phyloP scores from a whole-genome alignment of 2,113 vertebrate species.

The Mirza zaza region DNA sequence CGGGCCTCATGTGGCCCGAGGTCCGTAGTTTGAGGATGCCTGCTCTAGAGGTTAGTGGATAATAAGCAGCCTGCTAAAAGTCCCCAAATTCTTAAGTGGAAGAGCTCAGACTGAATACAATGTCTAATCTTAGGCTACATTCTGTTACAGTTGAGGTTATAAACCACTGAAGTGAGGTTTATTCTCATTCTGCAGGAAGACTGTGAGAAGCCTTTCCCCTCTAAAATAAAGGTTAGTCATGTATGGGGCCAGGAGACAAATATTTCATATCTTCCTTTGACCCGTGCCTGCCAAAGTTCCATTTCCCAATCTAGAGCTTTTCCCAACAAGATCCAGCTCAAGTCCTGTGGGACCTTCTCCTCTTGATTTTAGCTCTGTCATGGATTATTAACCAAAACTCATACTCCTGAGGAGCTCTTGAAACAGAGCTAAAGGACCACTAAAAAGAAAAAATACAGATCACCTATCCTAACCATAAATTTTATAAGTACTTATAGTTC shows the following conservation, averaged over 20 bases:
- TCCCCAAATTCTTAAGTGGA: background rate
- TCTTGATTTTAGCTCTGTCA: constrained; percentile 24
- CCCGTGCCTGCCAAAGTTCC: constrained; percentile 44
- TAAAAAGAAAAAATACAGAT: background rate
- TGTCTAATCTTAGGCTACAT: background rate
- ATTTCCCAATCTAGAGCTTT: constrained; percentile 62
- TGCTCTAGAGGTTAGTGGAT: background rate
- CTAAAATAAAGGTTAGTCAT: constrained; percentile 50
- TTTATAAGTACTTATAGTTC: constrained; percentile 27
- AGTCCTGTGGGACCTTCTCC: constrained; percentile 3
- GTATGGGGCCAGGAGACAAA: background rate
- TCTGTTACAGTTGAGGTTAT: background rate
- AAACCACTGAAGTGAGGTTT: background rate
- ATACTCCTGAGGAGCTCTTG: constrained; percentile 10
- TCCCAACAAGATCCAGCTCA: constrained; percentile 22
- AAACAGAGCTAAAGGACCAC: constrained; percentile 26
- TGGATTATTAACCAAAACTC: constrained; percentile 54
- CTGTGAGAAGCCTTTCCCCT: constrained; percentile 24
- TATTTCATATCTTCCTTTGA: constrained; percentile 47
- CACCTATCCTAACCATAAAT: background rate
- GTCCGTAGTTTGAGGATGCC: too few relatives aligned
- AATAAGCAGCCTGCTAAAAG: background rate
- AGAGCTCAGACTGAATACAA: background rate
- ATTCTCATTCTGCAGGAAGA: background rate
- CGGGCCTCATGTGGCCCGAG: too few relatives aligned